Evolutionary conservation across 2,113 vertebrate species (phyloP).

Genomic region (Oryzias melastigma): DNA sequence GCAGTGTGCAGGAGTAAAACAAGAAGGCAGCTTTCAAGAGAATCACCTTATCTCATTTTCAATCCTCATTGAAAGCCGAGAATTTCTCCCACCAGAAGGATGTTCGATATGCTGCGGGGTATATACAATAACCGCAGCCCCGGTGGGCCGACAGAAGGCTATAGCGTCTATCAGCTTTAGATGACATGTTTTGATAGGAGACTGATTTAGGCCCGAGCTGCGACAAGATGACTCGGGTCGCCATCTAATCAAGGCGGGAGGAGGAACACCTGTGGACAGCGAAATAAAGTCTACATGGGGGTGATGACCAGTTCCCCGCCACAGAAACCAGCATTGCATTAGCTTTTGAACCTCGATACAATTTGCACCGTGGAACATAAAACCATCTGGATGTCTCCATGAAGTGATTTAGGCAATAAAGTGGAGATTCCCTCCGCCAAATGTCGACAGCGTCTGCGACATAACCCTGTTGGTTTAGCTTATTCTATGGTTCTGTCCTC

Average conservation of each 20-base stretch:
- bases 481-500: slow-evolving; percentile 29
- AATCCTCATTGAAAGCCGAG: slow-evolving; percentile 55
- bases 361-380: slow-evolving; percentile 53
- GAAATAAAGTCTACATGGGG: slow-evolving; percentile 60
- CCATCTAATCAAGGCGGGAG: slow-evolving; percentile 71
- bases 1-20: slow-evolving; percentile 20
- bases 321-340: slow-evolving; percentile 54
- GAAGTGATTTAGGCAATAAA: slow-evolving; percentile 59
- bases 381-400: slow-evolving; percentile 45
- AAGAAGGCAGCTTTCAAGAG: slow-evolving; percentile 33
- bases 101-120: slow-evolving; percentile 64
- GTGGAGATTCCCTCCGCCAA: slow-evolving; percentile 33
- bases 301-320: slow-evolving; percentile 54
- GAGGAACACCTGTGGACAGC: slow-evolving; percentile 74
- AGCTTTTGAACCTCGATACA: slow-evolving; percentile 46
- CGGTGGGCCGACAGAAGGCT: slow-evolving; percentile 48
- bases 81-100: slow-evolving; percentile 54
- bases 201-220: slow-evolving; percentile 69
- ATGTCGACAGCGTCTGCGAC: slow-evolving; percentile 31
- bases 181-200: slow-evolving; percentile 73
- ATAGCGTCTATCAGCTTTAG: slow-evolving; percentile 74
- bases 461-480: slow-evolving; percentile 22
- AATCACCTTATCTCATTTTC: slow-evolving; percentile 62
- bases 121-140: slow-evolving; percentile 60
- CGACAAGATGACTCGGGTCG: slow-evolving; percentile 66